Evolutionary conservation across 2,888 invertebrate species (phyloP).

Genomic region (Caradrina clavipalpis): DNA sequence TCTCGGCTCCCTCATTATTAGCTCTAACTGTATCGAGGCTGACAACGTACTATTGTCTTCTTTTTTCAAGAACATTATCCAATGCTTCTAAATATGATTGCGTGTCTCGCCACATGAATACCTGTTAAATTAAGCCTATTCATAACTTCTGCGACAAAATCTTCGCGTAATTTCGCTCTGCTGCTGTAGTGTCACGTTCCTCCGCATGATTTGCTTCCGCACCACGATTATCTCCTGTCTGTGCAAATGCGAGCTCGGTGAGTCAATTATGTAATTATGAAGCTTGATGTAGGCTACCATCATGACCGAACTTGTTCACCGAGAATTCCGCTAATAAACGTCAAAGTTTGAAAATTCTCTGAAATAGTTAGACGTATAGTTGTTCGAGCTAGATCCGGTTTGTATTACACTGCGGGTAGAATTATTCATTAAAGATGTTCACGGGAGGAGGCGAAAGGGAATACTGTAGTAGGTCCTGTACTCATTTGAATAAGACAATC

Average conservation of each 20-base stretch:
- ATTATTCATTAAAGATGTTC: conserved; percentile 56
- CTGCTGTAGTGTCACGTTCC: not conserved
- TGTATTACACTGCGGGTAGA: conserved; percentile 28
- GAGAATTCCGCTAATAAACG: conserved; percentile 56
- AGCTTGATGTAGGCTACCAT: conserved; percentile 46
- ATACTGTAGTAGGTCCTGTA: conserved; percentile 23
- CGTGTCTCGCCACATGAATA: not conserved
- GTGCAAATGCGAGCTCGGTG: conserved; percentile 25
- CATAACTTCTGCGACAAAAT: conserved; percentile 15
- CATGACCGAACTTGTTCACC: conserved; percentile 53
- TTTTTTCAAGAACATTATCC: not conserved
- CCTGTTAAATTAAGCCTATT: conserved; percentile 3
- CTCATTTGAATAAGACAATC: conserved; percentile 46
- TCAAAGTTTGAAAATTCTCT: conserved; percentile 55
- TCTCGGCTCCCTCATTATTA: too few relatives aligned
- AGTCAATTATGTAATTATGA: conserved; percentile 65
- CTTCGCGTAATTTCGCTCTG: not conserved
- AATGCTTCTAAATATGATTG: not conserved
- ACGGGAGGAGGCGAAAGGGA: conserved; percentile 28
- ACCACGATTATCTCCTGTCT: conserved; percentile 27
- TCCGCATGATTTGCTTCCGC: conserved; percentile 16
- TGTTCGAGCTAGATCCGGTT: conserved; percentile 26
- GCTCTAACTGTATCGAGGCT: too few relatives aligned
- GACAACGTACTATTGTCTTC: not conserved
- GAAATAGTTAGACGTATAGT: conserved; percentile 45